Evolutionary conservation across 2,113 vertebrate genomes (phyloP), one percentile per base, ranked within the genome.

Genomic region (Azemiops feae): DNA sequence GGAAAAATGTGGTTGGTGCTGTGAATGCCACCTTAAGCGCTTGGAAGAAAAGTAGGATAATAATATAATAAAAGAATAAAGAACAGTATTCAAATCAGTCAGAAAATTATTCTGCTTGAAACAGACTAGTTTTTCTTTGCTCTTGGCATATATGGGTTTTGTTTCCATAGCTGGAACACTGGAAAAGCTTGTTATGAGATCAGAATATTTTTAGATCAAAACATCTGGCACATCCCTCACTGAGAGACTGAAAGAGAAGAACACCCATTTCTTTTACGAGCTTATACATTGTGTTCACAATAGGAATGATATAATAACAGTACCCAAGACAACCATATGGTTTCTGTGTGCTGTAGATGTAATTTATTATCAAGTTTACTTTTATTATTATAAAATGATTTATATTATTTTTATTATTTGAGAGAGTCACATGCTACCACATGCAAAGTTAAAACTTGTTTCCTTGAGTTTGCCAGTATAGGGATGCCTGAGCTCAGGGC

Each of bases 301-400:
- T 18, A 43, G 69, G 55, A n/a, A 89, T 58, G 88, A 57, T 58
- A 92, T 85, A 58, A 57, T 85, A 45, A 89, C 54, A 58, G 47
- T 60, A 43, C n/a, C 53, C 74, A 91, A 86, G 39, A 81, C 47
- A 74, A 43, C 91, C 87, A 74, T 89, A 58, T 89, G 52, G 69
- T 74, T 92, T 88, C 86, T 74, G 23, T 85, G 25, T 4, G 50
- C 52, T 27, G 53, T 34, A 89, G 92, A 39, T 54, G 85, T 88
- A 88, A 89, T 89, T 89, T 58, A 85, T 85, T 89, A 52, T 89
- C 89, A 85, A 22, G 88, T 85, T 89, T 88, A 88, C 50, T 60
- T 92, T 60, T 88, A 34, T 74, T 81, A 43, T 43, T 7, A 81
- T 39, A 81, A 81, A 43, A 81, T 43, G 8, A 81, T 81, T 81